These are phyloP conservation scores for Mandrillus leucophaeus DNA, from an alignment of 2,113 vertebrate genomes.

Conservation along the genomic window DNA sequence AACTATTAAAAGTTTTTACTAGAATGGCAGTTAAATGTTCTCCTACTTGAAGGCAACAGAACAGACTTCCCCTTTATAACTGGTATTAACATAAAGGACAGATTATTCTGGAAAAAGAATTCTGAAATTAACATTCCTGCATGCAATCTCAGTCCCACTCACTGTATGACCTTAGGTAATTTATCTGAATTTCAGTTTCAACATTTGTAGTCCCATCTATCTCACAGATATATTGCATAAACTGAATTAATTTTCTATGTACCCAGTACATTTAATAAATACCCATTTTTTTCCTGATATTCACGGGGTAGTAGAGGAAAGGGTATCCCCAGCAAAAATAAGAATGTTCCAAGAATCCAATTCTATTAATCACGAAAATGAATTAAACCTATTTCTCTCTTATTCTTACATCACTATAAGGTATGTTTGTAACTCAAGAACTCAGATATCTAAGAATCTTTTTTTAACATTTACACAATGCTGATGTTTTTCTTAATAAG, in stretches of 20 bases:
- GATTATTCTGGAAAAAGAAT: neutral
- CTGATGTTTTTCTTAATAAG: neutral
- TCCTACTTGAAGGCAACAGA: neutral
- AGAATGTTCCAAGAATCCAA: conserved; percentile 4
- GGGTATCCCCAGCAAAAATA: neutral
- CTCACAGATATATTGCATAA: neutral
- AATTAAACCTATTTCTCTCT: neutral
- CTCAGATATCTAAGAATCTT: neutral
- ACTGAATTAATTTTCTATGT: neutral
- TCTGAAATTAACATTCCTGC: conserved; percentile 27
- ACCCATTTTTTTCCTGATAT: neutral
- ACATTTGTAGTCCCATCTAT: neutral
- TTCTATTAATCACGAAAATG: conserved; percentile 19
- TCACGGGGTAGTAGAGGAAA: neutral
- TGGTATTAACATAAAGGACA: neutral
- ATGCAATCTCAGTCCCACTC: neutral
- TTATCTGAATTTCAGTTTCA: neutral
- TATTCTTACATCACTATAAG: neutral
- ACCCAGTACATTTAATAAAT: neutral
- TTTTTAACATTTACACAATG: neutral
- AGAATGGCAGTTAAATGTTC: neutral
- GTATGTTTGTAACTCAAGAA: conserved; percentile 12
- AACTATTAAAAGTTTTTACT: neutral
- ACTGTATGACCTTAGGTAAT: neutral
- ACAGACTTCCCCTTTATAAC: neutral